Base-by-base conservation (phyloP, 1,140 invertebrate genomes). In the Pseudomyrmex sp. region DNA sequence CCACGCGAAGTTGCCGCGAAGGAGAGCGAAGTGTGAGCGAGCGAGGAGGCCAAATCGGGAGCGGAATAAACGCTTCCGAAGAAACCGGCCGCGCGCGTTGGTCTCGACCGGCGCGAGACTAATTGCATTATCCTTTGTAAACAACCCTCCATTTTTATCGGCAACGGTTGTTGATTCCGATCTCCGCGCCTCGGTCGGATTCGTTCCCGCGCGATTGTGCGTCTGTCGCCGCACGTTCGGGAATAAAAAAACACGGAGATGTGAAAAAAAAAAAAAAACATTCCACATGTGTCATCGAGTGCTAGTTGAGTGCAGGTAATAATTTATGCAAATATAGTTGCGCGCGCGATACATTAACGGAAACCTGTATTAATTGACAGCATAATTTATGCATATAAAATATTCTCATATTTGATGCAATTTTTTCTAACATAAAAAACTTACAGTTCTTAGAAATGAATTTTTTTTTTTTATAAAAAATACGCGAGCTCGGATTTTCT, bases 1-100 rank as follows among this genome's bases (percentile, higher is more conserved):
- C 90, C 85, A 89, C 90, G 83, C 88, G 54, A 72, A 52, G 72
- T 73, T 77, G 59, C 75, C 83, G 58, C 69, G 76, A 59, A 35
- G 76, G 20, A 44, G 54, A 48, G 66, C 69, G 66, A 54, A 70
- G 76, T 70, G 76, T 20, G 35, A 80, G 80, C 35, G 50, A 15
- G 56, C 62, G 61, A 76, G 65, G 54, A 63, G 83, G 59, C 70
- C 65, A 86, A 86, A 83, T 86, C 85, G 56, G 63, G 66, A 86
- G 58, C 63, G 63, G 61, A 85, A 85, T 83, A 79, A 84, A 68
- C 83, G 85, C 62, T 85, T 84, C 82, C 75, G 70, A 85, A 69
- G 54, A 85, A 83, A 68, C 46, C 82, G 73, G 56, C 48, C 35
- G 61, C 70, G 50, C 35, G 59, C 35, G 35, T 35, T 77, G 48